Conservation (phyloP, 1,140 invertebrate species). For the Tribolium castaneum region DNA sequence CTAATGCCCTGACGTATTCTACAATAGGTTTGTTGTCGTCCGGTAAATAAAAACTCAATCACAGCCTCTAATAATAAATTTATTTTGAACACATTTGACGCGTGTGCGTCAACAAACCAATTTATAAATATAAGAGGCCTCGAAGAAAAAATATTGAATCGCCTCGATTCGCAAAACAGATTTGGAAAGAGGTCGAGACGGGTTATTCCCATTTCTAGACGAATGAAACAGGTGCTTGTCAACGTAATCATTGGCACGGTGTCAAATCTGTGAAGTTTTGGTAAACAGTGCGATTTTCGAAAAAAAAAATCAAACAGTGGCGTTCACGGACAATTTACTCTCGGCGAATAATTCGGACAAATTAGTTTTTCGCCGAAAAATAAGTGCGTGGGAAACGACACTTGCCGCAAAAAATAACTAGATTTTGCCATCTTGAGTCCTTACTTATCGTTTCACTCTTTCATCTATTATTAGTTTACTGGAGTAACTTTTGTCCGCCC, state of each 20-base stretch:
- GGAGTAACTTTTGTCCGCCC: not conserved
- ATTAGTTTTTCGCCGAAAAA: not conserved
- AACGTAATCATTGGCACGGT: constrained; percentile 6
- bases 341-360: not conserved
- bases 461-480: too few relatives aligned
- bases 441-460: too few relatives aligned
- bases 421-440: not conserved
- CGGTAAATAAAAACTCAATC: not conserved
- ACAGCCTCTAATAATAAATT: not conserved
- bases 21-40: not conserved
- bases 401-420: not conserved
- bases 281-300: not conserved
- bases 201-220: constrained; percentile 1
- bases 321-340: not conserved
- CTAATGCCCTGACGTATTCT: not conserved
- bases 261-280: constrained; percentile 3
- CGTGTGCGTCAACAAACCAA: not conserved
- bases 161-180: not conserved
- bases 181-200: constrained; percentile 1
- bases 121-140: not conserved
- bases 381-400: not conserved
- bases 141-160: not conserved
- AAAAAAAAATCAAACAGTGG: not conserved
- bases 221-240: constrained; percentile 1
- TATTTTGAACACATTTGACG: not conserved